Base-by-base conservation (phyloP, 1,140 invertebrate species). In the Polyergus mexicanus region DNA sequence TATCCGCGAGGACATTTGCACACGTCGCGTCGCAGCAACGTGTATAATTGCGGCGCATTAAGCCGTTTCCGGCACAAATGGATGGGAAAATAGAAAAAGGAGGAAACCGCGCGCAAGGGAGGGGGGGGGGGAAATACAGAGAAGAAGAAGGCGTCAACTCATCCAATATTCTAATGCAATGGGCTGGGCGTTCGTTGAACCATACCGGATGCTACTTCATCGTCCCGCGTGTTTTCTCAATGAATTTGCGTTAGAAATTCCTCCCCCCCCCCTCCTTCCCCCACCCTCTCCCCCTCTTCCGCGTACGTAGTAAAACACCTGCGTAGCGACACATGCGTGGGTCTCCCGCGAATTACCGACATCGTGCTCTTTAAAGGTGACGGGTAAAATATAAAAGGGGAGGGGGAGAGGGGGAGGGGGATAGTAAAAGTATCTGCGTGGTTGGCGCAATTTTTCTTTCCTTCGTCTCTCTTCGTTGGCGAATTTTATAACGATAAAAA, bases 171-270 rank as follows among this genome's bases (percentile, higher is more conserved):
- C 92, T 93, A 93, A 94, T 93, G 91, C 90, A 89, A 86, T 92
- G 90, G 92, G 93, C 91, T 93, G 89, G 91, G 91, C 91, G 92
- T 93, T 91, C 91, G 86, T 93, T 94, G 93, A 94, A 94, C 93
- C 88, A 85, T 77, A 56, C 75, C 80, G 85, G 86, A 77, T 77
- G 75, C 44, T 58, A 86, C 76, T 85, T 84, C 77, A 51, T 28
- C 8, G 25, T 81, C 54, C 62, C 65, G 68, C 47, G 56, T 84
- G 83, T 88, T 84, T 78, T 86, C 80, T 80, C 84, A 77, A 88
- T 86, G 86, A 85, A 88, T 71, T 76, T 56, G 65, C 51, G 76
- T 78, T 69, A 69, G 65, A 60, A 69, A 68, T 78, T 8, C 41
- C 10, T 11, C 10, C 41, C 2, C 3, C 41, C 10, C 41, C 10